Base-by-base conservation (phyloP, 1,140 invertebrate species). In the Dendroctonus valens region DNA sequence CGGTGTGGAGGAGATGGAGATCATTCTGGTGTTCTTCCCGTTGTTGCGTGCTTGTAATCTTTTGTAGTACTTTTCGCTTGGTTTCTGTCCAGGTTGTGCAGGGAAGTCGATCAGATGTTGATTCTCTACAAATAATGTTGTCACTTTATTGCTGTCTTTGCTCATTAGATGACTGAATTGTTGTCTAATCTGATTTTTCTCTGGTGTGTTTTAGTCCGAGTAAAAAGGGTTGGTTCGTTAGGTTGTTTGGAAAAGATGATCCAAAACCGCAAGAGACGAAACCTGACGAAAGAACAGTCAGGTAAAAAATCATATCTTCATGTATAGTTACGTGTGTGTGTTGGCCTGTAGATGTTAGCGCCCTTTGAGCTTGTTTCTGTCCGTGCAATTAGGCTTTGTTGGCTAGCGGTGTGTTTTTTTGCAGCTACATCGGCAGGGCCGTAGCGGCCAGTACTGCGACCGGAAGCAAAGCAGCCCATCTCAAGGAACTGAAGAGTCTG, bases 381-480 rank as follows among this genome's bases (percentile, higher is more conserved):
- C 5, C n/a, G 7, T 55, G 6, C 50, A 51, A 12, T 8, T 12
- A 46, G 44, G 44, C 44, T 46, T 46, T 46, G 9, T 46, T 46
- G 5, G 12, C 9, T 59, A 53, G 63, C 59, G 39, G 41, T 65
- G 15, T 15, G 61, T 52, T 6, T 55, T 77, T 53, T 65, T 69
- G 3, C 81, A 98, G 95, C 73, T 98, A 98, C 80, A 87, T 86
- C 75, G 97, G 97, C 12, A 87, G 97, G 60, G 83, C 90, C 12
- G 88, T 89, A 2, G 90, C 92, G 59, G 92, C 97, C 12, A 96
- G 96, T 9, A 91, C 97, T 15, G 95, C 97, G 52, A 98, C 97
- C 14, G 97, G 97, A 70, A 98, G 93, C 75, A 99, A 99, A 84
- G 91, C 93, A 73, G 91, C 92, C 72, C 95, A 99, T 80, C 84